Evolutionary conservation across 2,797 vertebrate genomes (phyloP), one percentile per base, ranked within the genome.

Genomic region (Arnoldichthys spilopterus): DNA sequence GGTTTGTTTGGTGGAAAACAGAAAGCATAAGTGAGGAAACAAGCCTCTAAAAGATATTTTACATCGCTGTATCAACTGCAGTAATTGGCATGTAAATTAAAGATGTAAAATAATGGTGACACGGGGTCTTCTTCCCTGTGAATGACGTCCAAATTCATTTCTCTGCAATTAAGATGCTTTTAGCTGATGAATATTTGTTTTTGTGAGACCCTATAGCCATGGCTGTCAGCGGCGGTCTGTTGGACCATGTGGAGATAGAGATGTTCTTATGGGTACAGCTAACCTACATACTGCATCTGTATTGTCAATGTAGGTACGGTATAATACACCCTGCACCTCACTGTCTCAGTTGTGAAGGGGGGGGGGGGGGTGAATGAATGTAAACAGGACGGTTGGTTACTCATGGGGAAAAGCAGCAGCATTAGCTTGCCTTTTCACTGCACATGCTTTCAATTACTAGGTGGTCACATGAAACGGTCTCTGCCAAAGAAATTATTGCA

Each of bases 1-100:
- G 86, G 78, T 82, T 80, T 87, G 88, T 90, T 87, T 86, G 82
- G 68, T 80, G 77, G 63, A 77, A 86, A 84, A 68, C 72, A 80
- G 78, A 83, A 82, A 84, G 81, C n/a, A 85, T 77, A 72, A 81
- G 80, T 34, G 73, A 78, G 76, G 75, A 74, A 83, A 58, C 81
- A 64, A 68, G 76, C 54, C 76, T 74, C 76, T 63, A 53, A 62
- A 30, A 61, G 43, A 71, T n/a, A 45, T 79, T 75, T 77, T 26
- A 66, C 34, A 40, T 20, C 13, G 76, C 76, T 79, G 69, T 72
- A 85, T 63, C 84, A 74, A 87, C 84, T 82, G 78, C 63, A 72
- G 79, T 85, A 85, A 85, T 76, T 86, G 85, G 62, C 81, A 77
- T 80, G 72, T 76, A 85, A 87, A 87, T 84, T 45, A 85, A 58